A percentile compares a stretch with the other conserved stretches of the same genome.
Evolutionary conservation across 2,888 invertebrate species (phyloP).

Genomic region (Microctonus hyperodae): DNA sequence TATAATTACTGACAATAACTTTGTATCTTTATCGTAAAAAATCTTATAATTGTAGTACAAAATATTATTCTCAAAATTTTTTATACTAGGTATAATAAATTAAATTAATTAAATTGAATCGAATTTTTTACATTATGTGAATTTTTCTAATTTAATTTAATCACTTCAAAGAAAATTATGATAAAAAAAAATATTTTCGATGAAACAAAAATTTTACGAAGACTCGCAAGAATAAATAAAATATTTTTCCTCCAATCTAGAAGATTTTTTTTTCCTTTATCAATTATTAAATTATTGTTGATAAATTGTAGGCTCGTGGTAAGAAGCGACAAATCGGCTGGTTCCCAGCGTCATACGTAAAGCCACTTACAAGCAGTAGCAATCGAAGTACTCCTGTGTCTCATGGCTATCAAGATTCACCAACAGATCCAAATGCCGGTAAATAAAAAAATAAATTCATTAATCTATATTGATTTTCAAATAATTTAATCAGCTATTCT

Average conservation of each 20-base stretch:
- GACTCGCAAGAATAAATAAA: too few species aligned
- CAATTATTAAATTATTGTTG: background rate
- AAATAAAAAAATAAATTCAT: constrained; percentile 36
- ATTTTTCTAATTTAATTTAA: too few species aligned
- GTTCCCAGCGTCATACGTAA: constrained; percentile 99
- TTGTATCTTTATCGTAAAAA: too few species aligned
- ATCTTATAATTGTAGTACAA: too few species aligned
- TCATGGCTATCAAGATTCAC: constrained; percentile 61
- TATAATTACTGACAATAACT: too few species aligned
- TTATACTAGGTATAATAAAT: too few species aligned
- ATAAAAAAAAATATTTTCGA: too few species aligned
- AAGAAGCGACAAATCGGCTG: constrained; percentile 93
- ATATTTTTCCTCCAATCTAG: too few species aligned
- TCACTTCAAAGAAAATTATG: too few species aligned
- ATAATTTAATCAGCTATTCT: background rate
- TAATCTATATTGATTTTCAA: constrained; percentile 50
- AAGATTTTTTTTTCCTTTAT: background rate
- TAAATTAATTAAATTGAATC: too few species aligned
- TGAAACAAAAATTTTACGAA: background rate
- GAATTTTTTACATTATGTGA: too few species aligned
- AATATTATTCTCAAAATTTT: too few species aligned
- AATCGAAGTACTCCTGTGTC: constrained; percentile 62
- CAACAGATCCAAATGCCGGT: constrained; percentile 60
- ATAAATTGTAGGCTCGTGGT: constrained; percentile 68
- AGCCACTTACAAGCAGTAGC: constrained; percentile 65